Evolutionary conservation across 2,797 vertebrate genomes (phyloP), one percentile per base, ranked within the genome.

Genomic region (Leuciscus waleckii): DNA sequence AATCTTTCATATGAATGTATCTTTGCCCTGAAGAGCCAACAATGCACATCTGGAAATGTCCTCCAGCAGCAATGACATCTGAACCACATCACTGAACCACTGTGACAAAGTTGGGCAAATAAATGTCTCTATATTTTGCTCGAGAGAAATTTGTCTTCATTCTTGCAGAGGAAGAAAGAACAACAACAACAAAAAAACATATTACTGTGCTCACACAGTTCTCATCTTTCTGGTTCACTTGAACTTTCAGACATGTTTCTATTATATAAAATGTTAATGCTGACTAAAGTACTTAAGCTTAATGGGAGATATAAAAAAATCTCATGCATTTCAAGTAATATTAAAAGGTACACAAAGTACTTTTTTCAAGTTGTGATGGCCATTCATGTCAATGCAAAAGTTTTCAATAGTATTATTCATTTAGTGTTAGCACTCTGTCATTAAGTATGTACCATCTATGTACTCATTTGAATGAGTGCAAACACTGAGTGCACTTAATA

Each of bases 21-120:
- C 1, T 65, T 67, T 79, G 58, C 10, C n/a, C 41, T 32, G 61
- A 49, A 79, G 61, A 46, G 10, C 29, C 23, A 58, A 77, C 3
- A 7, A 7, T 23, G 19, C 43, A 29, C 75, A 61, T 54, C 35
- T 3, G 14, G 23, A 23, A 14, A 78, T 61, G 58, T 41, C 39
- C 56, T 37, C 29, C 46, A 51, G 43, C 63, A 68, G 51, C 43
- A 80, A 23, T 39, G 43, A 49, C 61, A 49, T 67, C 61, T n/a
- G 41, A 32, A 67, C 6, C 39, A 37, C 46, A 51, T 69, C 63
- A 51, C 29, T 1, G 35, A 35, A 35, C 35, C 35, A 35, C 35
- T 21, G 73, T 67, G 35, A 83, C 41, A 84, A 77, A 77, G 32
- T 76, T 67, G 69, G 82, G 46, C n/a, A 54, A 83, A 49, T 41